Base-by-base conservation (phyloP, 2,797 vertebrate species). In the Acanthopagrus latus region DNA sequence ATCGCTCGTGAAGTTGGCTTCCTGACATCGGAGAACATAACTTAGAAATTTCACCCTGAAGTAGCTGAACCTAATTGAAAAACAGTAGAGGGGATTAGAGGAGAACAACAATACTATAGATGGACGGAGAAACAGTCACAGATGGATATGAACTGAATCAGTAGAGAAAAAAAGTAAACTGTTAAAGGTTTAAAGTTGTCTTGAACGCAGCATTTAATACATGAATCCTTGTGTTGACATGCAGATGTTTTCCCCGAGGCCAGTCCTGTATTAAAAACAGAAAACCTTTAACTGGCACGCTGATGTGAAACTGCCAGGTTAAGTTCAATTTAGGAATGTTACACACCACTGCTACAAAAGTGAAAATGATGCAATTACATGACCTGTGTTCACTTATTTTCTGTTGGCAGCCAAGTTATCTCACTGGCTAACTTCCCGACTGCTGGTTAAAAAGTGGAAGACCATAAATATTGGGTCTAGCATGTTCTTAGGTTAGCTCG, bases 1-100 rank as follows among this genome's bases (percentile, higher is more conserved):
- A 54, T 68, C 10, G 20, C 41, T 76, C 29, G 43, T 74, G 57
- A 38, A 62, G 23, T 46, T 57, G n/a, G 17, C 8, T 54, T 66
- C 51, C 23, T 51, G 38, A 43, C 9, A 62, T 18, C 9, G 5
- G 41, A 33, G 33, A 58, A 76, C 50, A 62, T 0, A 23, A 48
- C n/a, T 12, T 4, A 4, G n/a, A 11, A 14, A 7, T 68, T 74
- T 76, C 46, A 51, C 23, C 17, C 54, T 25, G 23, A 52, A 33
- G 29, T 43, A 43, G 20, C 50, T 33, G 16, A 64, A 21, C 29
- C 46, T 48, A 20, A 46, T 48, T 25, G 7, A 52, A 3, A 70
- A 64, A 27, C 48, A 43, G 7, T 50, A 13, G 2, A 2, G 25
- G 12, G 18, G 20, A 16, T 13, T 3, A 57, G 44, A 44, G n/a